Conservation (phyloP, 2,888 invertebrate genomes). For the Carabus problematicus region DNA sequence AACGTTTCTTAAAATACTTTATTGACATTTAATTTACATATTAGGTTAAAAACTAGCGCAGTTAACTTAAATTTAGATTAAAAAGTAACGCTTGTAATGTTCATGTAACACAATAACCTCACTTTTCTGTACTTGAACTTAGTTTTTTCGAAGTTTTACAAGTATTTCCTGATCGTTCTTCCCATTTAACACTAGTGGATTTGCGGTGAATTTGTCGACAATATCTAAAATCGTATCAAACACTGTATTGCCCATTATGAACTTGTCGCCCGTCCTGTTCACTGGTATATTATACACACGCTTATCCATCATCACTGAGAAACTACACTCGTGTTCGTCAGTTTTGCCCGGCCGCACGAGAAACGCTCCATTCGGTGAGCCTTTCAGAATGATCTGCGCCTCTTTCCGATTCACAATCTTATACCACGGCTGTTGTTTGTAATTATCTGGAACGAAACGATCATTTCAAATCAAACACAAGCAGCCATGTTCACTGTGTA, state of each 20-base stretch:
- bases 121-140: too few species aligned
- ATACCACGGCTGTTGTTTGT: constrained; percentile 36
- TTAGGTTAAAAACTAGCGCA: too few species aligned
- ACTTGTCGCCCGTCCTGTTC: constrained; percentile 16
- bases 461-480: not conserved
- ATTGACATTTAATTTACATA: too few species aligned
- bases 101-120: too few species aligned
- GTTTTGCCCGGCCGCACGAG: constrained; percentile 44
- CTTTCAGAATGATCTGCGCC: constrained; percentile 37
- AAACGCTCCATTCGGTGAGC: constrained; percentile 44
- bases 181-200: constrained; percentile 32
- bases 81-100: too few species aligned
- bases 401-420: constrained; percentile 44
- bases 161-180: constrained; percentile 20
- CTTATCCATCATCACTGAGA: constrained; percentile 41
- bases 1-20: too few species aligned
- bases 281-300: constrained; percentile 45
- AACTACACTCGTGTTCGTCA: constrained; percentile 39
- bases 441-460: constrained; percentile 41
- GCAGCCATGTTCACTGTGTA: not conserved
- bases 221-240: constrained; percentile 43
- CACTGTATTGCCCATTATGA: constrained; percentile 32
- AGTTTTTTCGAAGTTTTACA: constrained; percentile 10
- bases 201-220: constrained; percentile 38
- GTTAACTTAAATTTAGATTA: too few species aligned